Evolutionary conservation across 2,113 vertebrate genomes (phyloP).

Genomic region (Labeo rohita): DNA sequence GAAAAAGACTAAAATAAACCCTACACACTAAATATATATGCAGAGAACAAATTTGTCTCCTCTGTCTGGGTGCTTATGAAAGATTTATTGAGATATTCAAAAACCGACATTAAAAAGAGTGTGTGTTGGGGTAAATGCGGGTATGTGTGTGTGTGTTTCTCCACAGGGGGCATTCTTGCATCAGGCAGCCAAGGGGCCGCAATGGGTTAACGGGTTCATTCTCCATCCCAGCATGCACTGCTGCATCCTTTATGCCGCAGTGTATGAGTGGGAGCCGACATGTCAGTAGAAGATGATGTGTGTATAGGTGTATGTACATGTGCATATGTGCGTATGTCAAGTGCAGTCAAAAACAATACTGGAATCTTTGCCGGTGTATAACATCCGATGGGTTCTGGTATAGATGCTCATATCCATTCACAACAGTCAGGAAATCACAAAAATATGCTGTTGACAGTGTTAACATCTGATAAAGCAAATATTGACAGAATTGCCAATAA

Average conservation of each 20-base stretch:
- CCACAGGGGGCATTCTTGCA: conserved; percentile 47
- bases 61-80: conserved; percentile 9
- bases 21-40: conserved; percentile 10
- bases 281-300: conserved; percentile 40
- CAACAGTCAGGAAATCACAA: not conserved
- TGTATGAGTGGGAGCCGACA: conserved; percentile 42
- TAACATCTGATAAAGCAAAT: conserved; percentile 21
- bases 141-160: conserved; percentile 51
- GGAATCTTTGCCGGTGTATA: not conserved
- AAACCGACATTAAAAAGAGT: conserved; percentile 23
- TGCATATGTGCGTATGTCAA: not conserved
- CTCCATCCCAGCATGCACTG: conserved; percentile 55
- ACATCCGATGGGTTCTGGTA: not conserved
- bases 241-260: conserved; percentile 48
- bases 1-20: conserved; percentile 11
- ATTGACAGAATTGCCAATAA: conserved; percentile 25
- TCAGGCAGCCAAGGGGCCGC: conserved; percentile 51
- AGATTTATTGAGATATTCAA: conserved; percentile 11
- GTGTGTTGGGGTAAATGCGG: conserved; percentile 34
- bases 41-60: not conserved
- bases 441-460: not conserved
- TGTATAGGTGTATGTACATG: not conserved
- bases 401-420: not conserved
- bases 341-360: not conserved
- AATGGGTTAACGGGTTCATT: conserved; percentile 62